phyloP scores from a whole-genome alignment of 2,113 vertebrate species.

The Alectura lathami region DNA sequence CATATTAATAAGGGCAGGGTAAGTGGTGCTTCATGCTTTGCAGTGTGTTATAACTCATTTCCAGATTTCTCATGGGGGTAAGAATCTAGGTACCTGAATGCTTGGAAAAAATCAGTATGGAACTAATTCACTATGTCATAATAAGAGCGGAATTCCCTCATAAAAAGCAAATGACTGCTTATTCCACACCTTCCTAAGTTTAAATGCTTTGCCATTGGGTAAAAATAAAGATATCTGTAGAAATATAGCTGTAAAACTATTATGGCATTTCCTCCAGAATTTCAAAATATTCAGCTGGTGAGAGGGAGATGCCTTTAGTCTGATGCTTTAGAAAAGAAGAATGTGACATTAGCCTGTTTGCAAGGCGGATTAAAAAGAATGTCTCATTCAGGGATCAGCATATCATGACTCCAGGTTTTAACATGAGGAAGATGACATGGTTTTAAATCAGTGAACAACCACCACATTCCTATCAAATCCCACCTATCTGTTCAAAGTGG shows the following conservation, averaged over 20 bases:
- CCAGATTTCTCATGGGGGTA: rapidly evolving
- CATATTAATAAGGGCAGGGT: background rate
- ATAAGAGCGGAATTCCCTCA: background rate
- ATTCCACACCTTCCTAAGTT: background rate
- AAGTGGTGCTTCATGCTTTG: background rate
- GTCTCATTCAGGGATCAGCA: background rate
- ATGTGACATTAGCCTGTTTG: background rate
- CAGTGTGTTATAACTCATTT: background rate
- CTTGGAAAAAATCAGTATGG: background rate
- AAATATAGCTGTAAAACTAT: background rate
- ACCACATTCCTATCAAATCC: background rate
- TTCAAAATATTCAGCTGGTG: background rate
- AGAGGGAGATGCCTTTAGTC: background rate
- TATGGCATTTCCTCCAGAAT: background rate
- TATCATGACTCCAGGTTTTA: background rate
- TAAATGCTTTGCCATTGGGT: background rate
- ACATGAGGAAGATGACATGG: background rate
- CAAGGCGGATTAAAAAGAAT: background rate
- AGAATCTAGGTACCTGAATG: background rate
- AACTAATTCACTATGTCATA: background rate
- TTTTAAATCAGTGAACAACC: background rate
- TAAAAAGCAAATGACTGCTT: background rate
- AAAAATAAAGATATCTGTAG: background rate
- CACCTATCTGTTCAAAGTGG: background rate
- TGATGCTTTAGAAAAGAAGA: background rate